Conservation (phyloP, 2,888 invertebrate genomes). For the Catonia carolina region DNA sequence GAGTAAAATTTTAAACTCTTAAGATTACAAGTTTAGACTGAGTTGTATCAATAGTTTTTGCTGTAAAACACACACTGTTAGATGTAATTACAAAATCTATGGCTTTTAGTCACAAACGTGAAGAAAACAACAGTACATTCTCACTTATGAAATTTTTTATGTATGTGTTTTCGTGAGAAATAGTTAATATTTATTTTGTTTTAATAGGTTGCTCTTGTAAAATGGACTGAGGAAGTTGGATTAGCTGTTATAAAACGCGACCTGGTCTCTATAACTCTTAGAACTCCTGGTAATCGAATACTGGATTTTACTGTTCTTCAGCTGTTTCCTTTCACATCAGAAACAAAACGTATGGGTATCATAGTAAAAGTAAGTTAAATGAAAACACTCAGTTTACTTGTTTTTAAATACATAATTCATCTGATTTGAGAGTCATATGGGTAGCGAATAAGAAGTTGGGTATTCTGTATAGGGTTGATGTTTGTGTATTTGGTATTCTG, state of each 20-base stretch:
- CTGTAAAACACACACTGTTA: too few species aligned
- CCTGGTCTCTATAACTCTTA: conserved; percentile 49
- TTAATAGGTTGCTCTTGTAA: conserved; percentile 57
- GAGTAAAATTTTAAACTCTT: too few species aligned
- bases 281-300: conserved; percentile 43
- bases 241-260: conserved; percentile 54
- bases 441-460: neutral
- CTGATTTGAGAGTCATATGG: neutral
- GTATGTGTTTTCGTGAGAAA: too few species aligned
- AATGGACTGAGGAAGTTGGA: conserved; percentile 66
- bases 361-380: conserved; percentile 51
- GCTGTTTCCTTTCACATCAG: conserved; percentile 67
- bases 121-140: too few species aligned
- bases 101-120: too few species aligned
- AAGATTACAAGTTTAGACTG: too few species aligned
- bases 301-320: conserved; percentile 56
- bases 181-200: too few species aligned
- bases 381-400: neutral
- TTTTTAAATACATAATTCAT: neutral
- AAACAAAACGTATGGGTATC: conserved; percentile 70
- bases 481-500: too few species aligned
- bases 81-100: too few species aligned
- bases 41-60: too few species aligned
- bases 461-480: neutral
- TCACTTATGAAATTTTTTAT: too few species aligned